A percentile compares a stretch with the other conserved stretches of the same genome.
These are phyloP conservation scores for Acanthopagrus latus DNA, from an alignment of 2,797 vertebrate genomes.

Conservation along the genomic window DNA sequence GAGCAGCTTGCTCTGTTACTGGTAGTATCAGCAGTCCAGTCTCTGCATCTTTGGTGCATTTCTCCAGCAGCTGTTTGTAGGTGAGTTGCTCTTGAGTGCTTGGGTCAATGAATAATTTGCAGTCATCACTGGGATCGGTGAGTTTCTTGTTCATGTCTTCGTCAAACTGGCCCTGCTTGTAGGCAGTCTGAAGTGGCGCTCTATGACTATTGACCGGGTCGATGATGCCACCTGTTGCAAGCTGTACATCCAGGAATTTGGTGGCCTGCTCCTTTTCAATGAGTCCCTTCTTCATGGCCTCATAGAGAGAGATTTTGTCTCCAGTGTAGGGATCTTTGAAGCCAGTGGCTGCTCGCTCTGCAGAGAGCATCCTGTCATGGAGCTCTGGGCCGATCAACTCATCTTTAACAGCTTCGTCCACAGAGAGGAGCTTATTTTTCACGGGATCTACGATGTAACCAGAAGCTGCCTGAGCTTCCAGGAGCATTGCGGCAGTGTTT, in stretches of 20 bases:
- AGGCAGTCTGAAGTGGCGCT: conserved; percentile 85
- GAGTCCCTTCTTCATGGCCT: conserved; percentile 88
- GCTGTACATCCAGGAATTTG: conserved; percentile 88
- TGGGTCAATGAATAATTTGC: conserved; percentile 86
- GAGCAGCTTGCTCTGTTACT: conserved; percentile 86
- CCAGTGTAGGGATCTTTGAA: conserved; percentile 89
- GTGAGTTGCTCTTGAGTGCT: conserved; percentile 86
- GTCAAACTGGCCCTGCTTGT: conserved; percentile 87
- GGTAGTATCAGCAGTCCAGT: conserved; percentile 86
- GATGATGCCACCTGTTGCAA: conserved; percentile 88
- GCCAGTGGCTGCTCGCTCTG: conserved; percentile 88
- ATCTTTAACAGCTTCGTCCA: conserved; percentile 87
- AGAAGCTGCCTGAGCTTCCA: conserved; percentile 91
- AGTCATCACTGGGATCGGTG: conserved; percentile 80
- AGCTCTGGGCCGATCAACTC: conserved; percentile 88
- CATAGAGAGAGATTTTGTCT: conserved; percentile 84
- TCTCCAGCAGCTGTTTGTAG: conserved; percentile 83
- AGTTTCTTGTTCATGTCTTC: conserved; percentile 86
- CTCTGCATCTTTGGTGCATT: conserved; percentile 84
- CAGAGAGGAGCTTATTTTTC: conserved; percentile 84
- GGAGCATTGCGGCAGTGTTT: conserved; percentile 81
- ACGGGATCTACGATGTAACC: conserved; percentile 88
- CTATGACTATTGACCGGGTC: conserved; percentile 88
- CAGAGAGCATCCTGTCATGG: conserved; percentile 85
- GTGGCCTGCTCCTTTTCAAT: conserved; percentile 85